Evolutionary conservation across 2,888 invertebrate genomes (phyloP), one percentile per base, ranked within the genome.

Genomic region (Hedya salicella): DNA sequence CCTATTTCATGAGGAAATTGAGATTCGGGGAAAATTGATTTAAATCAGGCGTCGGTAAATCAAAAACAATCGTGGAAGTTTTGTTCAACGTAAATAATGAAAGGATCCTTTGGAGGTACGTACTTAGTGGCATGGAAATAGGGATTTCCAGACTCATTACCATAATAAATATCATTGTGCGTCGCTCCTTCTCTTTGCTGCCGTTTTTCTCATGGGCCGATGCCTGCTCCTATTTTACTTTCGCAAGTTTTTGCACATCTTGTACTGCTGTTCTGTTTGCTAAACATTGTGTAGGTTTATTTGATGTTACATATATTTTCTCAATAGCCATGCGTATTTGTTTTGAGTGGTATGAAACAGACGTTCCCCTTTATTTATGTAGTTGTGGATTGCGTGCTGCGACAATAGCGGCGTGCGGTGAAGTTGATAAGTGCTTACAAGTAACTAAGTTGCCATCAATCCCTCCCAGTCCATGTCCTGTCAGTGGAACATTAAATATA

Each of bases 1-100:
- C 61, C 62, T 60, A 63, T 68, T 70, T 69, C 63, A 70, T 50
- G 64, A 44, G 44, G 53, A 62, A 66, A 60, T 61, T 60, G 62
- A 6, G 59, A 70, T 71, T 71, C 67, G 62, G 53, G 44, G 56
- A 59, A 68, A 70, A 71, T 71, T 71, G 68, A 62, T 71, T 68
- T 42, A 66, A 62, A 67, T 66, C 65, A 57, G 64, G 54, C 50
- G 69, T 68, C 67, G 44, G 62, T 60, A 60, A 66, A 66, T 66
- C 65, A 60, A 60, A 65, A 60, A 66, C 52, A 53, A 66, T 59
- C 64, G 52, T n/a, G 52, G 52, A 53, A 54, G 60, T 60, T 66
- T 66, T 53, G 48, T 66, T 53, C 46, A 60, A 54, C 40, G 40
- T 66, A 60, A 60, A 66, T 60, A 66, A 65, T 59, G 52, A 46